Evolutionary conservation across 2,113 vertebrate species (phyloP).

Genomic region (Tragelaphus buxtoni): DNA sequence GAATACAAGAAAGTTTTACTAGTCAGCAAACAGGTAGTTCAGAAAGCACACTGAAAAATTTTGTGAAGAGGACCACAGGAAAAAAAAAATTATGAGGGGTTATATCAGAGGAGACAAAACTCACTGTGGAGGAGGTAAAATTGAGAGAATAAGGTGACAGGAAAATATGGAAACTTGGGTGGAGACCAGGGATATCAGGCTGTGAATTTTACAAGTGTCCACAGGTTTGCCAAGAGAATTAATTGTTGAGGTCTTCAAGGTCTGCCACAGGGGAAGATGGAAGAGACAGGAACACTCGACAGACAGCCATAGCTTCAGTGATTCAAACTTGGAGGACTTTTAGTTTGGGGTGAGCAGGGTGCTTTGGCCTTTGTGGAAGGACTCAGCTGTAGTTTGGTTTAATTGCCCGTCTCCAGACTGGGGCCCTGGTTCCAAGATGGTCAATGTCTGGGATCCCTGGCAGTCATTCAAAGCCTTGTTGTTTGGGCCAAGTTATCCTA

Average conservation of each 20-base stretch:
- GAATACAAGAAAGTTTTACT: background rate
- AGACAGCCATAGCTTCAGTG: background rate
- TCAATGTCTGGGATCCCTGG: background rate
- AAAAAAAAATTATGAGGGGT: background rate
- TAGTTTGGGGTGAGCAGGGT: background rate
- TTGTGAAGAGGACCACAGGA: background rate
- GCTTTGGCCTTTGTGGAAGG: background rate
- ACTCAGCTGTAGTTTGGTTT: background rate
- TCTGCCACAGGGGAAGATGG: background rate
- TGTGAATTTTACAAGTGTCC: background rate
- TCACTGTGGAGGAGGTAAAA: background rate
- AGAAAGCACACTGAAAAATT: background rate
- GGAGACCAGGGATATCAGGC: background rate
- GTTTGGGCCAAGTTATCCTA: background rate
- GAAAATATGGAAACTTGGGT: background rate
- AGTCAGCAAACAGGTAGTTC: background rate
- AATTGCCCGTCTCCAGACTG: background rate
- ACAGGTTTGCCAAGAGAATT: background rate
- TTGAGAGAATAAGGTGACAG: background rate
- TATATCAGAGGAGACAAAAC: background rate
- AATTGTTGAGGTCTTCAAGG: background rate
- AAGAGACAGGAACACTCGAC: background rate
- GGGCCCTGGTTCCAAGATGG: background rate
- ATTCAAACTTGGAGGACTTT: background rate
- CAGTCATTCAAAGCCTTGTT: background rate